These are phyloP conservation scores for Eretmodus cyanostictus DNA, from an alignment of 2,113 vertebrate species.

Conservation along the genomic window DNA sequence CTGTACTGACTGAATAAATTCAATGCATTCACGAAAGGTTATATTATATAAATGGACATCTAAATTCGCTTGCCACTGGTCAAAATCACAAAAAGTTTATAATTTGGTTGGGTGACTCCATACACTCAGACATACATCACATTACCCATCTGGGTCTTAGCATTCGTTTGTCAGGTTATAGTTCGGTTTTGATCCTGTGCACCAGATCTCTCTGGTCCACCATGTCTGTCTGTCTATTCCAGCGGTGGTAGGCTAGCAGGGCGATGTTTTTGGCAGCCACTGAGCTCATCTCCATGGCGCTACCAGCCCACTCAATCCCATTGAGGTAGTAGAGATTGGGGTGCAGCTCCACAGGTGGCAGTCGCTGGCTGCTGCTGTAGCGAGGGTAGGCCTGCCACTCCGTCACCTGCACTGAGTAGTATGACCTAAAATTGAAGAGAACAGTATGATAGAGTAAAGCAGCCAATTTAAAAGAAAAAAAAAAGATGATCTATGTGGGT, in stretches of 20 bases:
- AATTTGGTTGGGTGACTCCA: background rate
- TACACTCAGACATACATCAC: background rate
- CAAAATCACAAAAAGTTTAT: background rate
- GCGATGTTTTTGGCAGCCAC: conserved; percentile 96
- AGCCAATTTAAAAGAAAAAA: background rate
- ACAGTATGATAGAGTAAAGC: background rate
- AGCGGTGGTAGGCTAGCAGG: conserved; percentile 90
- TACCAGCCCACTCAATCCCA: conserved; percentile 89
- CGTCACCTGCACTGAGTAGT: conserved; percentile 90
- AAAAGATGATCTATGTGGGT: background rate
- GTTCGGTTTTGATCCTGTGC: conserved; percentile 95
- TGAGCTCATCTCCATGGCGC: conserved; percentile 91
- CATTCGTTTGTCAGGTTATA: conserved; percentile 66
- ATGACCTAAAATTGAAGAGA: conserved; percentile 66
- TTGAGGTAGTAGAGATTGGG: conserved; percentile 92
- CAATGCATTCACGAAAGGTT: background rate
- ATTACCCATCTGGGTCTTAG: background rate
- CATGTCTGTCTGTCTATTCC: conserved; percentile 88
- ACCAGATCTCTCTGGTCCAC: conserved; percentile 95
- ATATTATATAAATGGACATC: background rate
- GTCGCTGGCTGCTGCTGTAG: conserved; percentile 71
- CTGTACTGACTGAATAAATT: background rate
- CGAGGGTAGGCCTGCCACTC: conserved; percentile 87
- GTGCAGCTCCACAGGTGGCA: conserved; percentile 84
- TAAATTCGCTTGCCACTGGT: background rate